Evolutionary conservation across 2,113 vertebrate species (phyloP), one percentile per base, ranked within the genome.

Genomic region (Coturnix japonica): DNA sequence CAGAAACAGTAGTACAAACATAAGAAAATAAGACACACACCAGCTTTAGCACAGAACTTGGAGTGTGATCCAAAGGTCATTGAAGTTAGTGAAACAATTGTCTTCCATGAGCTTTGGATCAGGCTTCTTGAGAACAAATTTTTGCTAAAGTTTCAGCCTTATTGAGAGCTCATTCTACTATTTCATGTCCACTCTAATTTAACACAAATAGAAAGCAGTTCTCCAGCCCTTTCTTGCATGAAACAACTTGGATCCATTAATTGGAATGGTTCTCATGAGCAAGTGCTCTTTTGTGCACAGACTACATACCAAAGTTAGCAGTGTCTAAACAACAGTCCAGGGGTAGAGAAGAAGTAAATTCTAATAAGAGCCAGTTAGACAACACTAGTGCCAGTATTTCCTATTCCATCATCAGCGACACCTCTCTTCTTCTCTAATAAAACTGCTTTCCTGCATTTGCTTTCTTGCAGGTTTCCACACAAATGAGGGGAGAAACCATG

Each of bases 371-470:
- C 26, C 47, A 39, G 12, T 33, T 39, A 65, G 35, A 51, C 16
- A 23, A 47, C 44, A 9, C 0, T 23, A 25, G 20, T 80, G 53
- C 23, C 63, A 47, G 10, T 31, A n/a, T 37, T 83, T 72, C 12
- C 2, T 17, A n/a, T 31, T 16, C 41, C 0, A 0, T 23, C 43
- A 11, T 33, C 33, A 46, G 14, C 22, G 13, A 5, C n/a, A 26
- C 46, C 66, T 72, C 41, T 14, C 51, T 17, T 51, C 35, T 89
- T 31, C 22, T 33, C 25, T 79, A 41, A 4, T 59, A 28, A 72
- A 57, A 20, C 16, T 11, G 19, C 44, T 82, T 63, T 57, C 17
- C n/a, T 11, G 4, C 4, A 4, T 74, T 60, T 33, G 18, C 5
- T 61, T 61, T 20, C 53, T 54, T 60, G 11, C 25, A 73, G 30